Evolutionary conservation across 2,797 vertebrate species (phyloP).

Genomic region (Acridotheres tristis): DNA sequence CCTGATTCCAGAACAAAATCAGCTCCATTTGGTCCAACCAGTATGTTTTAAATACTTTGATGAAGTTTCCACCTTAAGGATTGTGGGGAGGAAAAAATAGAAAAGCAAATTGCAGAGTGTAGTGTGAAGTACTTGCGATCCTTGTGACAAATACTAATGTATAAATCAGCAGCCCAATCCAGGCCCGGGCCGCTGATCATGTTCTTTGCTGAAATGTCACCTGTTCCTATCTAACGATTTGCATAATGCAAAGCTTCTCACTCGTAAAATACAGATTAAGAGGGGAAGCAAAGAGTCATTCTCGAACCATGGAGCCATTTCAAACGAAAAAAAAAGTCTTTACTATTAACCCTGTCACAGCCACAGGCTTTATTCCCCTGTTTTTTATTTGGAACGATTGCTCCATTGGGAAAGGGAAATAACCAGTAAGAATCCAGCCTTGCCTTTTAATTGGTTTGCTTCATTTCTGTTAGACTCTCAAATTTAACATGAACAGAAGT

Average conservation of each 20-base stretch:
- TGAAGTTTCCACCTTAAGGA: conserved; percentile 88
- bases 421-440: neutral
- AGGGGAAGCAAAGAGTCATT: conserved; percentile 91
- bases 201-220: conserved; percentile 99
- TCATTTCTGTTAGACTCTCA: neutral
- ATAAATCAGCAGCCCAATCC: conserved; percentile 95
- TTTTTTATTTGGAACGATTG: neutral
- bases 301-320: conserved; percentile 94
- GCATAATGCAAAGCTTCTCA: conserved; percentile 99
- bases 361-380: conserved; percentile 10
- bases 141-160: conserved; percentile 99
- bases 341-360: conserved; percentile 87
- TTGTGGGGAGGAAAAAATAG: conserved; percentile 31
- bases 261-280: conserved; percentile 99
- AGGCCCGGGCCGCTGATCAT: conserved; percentile 89
- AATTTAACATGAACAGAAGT: neutral
- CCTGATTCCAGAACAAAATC: neutral
- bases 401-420: neutral
- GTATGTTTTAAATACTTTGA: neutral
- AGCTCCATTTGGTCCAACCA: neutral
- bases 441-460: neutral
- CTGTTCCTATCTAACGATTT: conserved; percentile 99
- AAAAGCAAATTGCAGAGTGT: conserved; percentile 78
- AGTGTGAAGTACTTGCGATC: conserved; percentile 82
- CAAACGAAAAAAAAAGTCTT: conserved; percentile 75